Conservation (phyloP, 2,888 invertebrate species). For the Eupithecia inturbata region DNA sequence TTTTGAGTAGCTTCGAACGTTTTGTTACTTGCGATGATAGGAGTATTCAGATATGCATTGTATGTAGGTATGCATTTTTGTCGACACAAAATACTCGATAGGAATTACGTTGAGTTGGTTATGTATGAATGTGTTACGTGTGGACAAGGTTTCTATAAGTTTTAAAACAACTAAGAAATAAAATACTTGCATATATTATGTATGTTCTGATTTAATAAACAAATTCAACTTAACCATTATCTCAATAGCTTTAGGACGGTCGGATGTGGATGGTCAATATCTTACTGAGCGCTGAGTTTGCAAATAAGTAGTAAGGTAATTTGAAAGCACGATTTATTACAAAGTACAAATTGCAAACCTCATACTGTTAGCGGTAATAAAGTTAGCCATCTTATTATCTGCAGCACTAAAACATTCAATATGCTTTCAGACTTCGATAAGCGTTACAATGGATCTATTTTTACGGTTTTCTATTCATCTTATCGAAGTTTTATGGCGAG, state of each 20-base stretch:
- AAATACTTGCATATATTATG: neutral
- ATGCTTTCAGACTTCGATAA: constrained; percentile 51
- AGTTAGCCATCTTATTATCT: constrained; percentile 14
- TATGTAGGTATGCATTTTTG: neutral
- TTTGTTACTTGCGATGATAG: neutral
- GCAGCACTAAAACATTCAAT: constrained; percentile 38
- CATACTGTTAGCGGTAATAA: constrained; percentile 3
- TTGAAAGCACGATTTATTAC: neutral
- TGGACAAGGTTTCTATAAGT: neutral
- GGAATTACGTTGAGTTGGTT: neutral
- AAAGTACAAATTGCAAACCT: neutral
- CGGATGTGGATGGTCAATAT: neutral
- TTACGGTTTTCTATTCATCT: constrained; percentile 68
- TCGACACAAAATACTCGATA: neutral
- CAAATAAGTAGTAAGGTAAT: neutral
- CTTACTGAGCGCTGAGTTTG: neutral
- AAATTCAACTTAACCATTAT: neutral
- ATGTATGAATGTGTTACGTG: neutral
- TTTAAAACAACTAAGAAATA: neutral
- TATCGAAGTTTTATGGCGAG: constrained; percentile 68
- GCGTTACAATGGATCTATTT: constrained; percentile 63
- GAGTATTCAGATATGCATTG: neutral
- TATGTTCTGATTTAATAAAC: no score
- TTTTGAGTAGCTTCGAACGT: constrained; percentile 5
- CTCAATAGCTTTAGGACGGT: neutral